phyloP scores from a whole-genome alignment of 2,113 vertebrate genomes.

The Prunella fulvescens region DNA sequence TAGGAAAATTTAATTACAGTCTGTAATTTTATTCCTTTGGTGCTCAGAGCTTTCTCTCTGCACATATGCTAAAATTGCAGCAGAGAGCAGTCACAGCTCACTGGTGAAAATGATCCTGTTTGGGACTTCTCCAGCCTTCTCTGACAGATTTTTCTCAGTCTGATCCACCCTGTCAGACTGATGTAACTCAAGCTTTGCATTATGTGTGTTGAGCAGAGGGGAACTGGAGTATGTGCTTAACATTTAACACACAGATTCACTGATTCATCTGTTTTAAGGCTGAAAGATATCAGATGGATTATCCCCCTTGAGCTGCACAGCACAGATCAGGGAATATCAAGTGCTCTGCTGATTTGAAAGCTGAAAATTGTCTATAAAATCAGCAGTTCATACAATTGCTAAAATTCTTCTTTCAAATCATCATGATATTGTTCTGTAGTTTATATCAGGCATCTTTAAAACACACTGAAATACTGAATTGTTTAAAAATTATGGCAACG shows the following conservation, averaged over 20 bases:
- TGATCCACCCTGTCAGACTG: background rate
- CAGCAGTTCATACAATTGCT: background rate
- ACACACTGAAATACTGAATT: background rate
- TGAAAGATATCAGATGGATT: background rate
- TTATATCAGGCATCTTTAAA: background rate
- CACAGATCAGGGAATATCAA: background rate
- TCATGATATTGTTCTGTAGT: background rate
- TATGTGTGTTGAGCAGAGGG: background rate
- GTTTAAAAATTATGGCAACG: background rate
- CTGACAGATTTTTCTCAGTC: background rate
- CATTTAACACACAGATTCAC: background rate
- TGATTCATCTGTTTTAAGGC: conserved; percentile 22
- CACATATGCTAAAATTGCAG: background rate
- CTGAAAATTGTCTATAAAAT: background rate
- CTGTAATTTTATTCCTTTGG: background rate
- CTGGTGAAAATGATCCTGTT: background rate
- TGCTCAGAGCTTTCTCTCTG: background rate
- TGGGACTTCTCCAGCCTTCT: background rate
- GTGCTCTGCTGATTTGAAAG: background rate
- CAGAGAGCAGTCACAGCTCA: conserved; percentile 24
- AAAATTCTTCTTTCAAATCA: background rate
- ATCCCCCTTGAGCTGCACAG: background rate
- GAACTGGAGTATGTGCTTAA: background rate
- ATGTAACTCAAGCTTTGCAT: background rate
- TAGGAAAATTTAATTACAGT: background rate